These are phyloP conservation scores for Lota lota DNA, from an alignment of 2,113 vertebrate species.

Conservation along the genomic window DNA sequence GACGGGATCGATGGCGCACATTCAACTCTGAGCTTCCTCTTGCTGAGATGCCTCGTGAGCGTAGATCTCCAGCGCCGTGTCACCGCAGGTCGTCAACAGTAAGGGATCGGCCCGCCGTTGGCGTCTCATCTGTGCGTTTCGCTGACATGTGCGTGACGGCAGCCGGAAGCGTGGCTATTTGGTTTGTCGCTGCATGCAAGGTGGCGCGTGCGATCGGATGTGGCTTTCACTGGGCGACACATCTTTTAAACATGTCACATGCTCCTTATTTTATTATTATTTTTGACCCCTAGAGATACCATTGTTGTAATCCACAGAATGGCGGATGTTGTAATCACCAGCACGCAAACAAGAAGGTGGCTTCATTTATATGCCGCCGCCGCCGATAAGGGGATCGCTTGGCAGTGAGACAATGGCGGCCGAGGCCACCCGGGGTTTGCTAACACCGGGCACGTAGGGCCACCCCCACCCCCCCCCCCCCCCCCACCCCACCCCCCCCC, in stretches of 20 bases:
- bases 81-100: conserved; percentile 26
- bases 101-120: conserved; percentile 28
- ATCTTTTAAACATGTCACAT: conserved; percentile 40
- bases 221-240: conserved; percentile 10
- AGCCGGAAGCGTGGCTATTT: background rate
- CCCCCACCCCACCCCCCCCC: conserved; percentile 62
- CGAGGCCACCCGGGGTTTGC: conserved; percentile 79
- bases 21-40: conserved; percentile 68
- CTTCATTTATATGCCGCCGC: conserved; percentile 95
- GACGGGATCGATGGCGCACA: conserved; percentile 66
- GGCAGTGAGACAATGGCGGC: conserved; percentile 89
- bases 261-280: background rate
- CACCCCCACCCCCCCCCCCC: conserved; percentile 77
- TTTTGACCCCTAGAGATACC: conserved; percentile 65
- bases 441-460: conserved; percentile 81
- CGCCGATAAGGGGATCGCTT: conserved; percentile 79
- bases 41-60: conserved; percentile 63
- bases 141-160: conserved; percentile 20
- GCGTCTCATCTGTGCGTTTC: conserved; percentile 33
- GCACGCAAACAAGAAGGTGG: conserved; percentile 82
- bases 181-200: conserved; percentile 24
- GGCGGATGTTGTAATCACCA: conserved; percentile 99
- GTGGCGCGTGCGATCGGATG: conserved; percentile 24
- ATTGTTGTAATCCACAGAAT: conserved; percentile 88
- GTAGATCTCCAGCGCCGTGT: conserved; percentile 45